Evolutionary conservation across 2,113 vertebrate species (phyloP).

Genomic region (Anolis sagrei): DNA sequence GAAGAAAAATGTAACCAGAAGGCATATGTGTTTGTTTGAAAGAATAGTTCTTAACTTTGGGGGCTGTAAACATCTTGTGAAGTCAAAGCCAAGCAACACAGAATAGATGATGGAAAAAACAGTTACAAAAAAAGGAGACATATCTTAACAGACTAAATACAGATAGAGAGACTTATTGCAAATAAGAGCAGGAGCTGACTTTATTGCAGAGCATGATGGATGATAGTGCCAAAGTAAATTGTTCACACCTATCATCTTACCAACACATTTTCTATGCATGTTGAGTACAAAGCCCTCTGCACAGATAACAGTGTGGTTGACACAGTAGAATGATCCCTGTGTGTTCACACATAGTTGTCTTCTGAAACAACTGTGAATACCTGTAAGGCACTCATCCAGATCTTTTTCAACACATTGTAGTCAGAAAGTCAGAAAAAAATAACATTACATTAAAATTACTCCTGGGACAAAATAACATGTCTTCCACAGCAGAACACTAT

Average conservation of each 20-base stretch:
- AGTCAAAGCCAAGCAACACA: conserved; percentile 13
- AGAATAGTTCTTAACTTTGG: not conserved
- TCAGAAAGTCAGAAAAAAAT: conserved; percentile 59
- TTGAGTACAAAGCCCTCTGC: conserved; percentile 79
- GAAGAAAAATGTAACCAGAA: not conserved
- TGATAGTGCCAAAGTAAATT: conserved; percentile 3
- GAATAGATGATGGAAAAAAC: conserved; percentile 30
- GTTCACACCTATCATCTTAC: conserved; percentile 73
- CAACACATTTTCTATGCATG: conserved; percentile 74
- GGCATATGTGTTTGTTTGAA: not conserved
- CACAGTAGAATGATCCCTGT: conserved; percentile 80
- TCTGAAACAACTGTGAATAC: conserved; percentile 75
- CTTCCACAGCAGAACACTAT: not conserved
- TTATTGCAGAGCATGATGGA: conserved; percentile 48
- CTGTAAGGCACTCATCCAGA: conserved; percentile 76
- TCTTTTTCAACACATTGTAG: conserved; percentile 62
- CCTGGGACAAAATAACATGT: conserved; percentile 40
- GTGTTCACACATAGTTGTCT: conserved; percentile 78
- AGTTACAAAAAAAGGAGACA: conserved; percentile 40
- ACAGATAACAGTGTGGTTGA: conserved; percentile 77
- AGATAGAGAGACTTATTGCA: conserved; percentile 55
- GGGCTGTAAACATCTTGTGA: conserved; percentile 1
- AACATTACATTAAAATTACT: conserved; percentile 67
- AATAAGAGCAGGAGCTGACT: conserved; percentile 39
- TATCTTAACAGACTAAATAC: conserved; percentile 52